Percentiles rank a stretch among this genome's conserved stretches.
Evolutionary conservation across 2,888 invertebrate species (phyloP).

Genomic region (Gastrophysa polygoni): DNA sequence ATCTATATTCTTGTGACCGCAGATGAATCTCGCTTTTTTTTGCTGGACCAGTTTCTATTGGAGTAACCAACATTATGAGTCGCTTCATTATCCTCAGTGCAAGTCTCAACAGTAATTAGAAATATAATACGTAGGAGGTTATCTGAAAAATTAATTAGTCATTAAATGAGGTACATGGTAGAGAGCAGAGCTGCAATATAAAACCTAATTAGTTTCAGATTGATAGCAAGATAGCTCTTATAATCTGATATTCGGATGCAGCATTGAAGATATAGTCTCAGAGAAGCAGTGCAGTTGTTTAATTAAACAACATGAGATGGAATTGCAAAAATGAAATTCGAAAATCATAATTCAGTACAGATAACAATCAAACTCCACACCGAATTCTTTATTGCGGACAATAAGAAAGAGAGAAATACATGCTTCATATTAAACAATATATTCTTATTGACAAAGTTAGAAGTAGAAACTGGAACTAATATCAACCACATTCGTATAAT

Average conservation of each 20-base stretch:
- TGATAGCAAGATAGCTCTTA: slow-evolving; percentile 39
- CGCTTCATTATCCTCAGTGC: neutral
- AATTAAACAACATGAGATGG: slow-evolving; percentile 27
- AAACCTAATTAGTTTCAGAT: slow-evolving; percentile 45
- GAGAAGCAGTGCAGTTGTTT: slow-evolving; percentile 18
- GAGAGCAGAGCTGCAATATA: slow-evolving; percentile 41
- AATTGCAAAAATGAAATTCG: slow-evolving; percentile 12
- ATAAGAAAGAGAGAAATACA: no score
- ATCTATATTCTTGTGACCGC: no score
- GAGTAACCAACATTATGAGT: no score
- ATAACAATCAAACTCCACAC: no score
- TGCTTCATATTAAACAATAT: no score
- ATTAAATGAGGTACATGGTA: slow-evolving; percentile 38
- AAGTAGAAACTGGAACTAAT: no score
- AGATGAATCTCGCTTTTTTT: no score
- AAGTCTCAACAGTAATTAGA: neutral
- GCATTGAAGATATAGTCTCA: slow-evolving; percentile 24
- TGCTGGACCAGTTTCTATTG: no score
- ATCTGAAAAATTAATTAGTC: slow-evolving; percentile 37
- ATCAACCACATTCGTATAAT: no score
- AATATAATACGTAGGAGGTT: slow-evolving; percentile 2
- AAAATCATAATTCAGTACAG: neutral
- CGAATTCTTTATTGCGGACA: no score
- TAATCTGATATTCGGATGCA: slow-evolving; percentile 37
- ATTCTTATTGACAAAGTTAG: no score